A percentile compares a stretch with the other conserved stretches of the same genome.
Evolutionary conservation across 2,888 invertebrate genomes (phyloP).

Genomic region (Lydus trimaculatus): DNA sequence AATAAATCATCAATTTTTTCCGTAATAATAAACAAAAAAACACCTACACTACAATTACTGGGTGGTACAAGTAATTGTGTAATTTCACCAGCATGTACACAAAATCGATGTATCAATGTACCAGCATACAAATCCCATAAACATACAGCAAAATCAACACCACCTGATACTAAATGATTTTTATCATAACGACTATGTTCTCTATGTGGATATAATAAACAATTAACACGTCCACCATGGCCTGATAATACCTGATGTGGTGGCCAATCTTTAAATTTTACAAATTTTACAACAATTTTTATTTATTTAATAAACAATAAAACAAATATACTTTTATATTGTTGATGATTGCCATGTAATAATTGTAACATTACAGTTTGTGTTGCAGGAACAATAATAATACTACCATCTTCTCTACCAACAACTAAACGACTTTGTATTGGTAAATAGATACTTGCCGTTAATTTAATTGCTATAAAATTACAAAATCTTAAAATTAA

Average conservation of each 20-base stretch:
- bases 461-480: conserved; percentile 73
- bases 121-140: conserved; percentile 96
- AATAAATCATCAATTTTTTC: neutral
- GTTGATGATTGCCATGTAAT: conserved; percentile 86
- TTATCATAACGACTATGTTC: conserved; percentile 89
- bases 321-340: conserved; percentile 68
- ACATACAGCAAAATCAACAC: conserved; percentile 97
- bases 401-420: conserved; percentile 94
- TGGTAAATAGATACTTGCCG: conserved; percentile 93
- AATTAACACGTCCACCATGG: conserved; percentile 93
- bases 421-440: conserved; percentile 93
- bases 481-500: conserved; percentile 15
- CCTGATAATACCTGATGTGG: conserved; percentile 87
- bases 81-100: conserved; percentile 98
- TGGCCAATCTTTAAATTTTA: conserved; percentile 75
- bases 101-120: conserved; percentile 89
- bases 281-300: neutral
- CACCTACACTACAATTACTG: conserved; percentile 82
- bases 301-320: conserved; percentile 1
- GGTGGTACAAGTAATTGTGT: conserved; percentile 95
- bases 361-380: conserved; percentile 94
- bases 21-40: neutral
- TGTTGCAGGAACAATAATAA: conserved; percentile 94
- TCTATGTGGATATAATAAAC: conserved; percentile 93
- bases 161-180: conserved; percentile 91